Base-by-base conservation (phyloP, 2,888 invertebrate species). In the Amphipyra berbera region DNA sequence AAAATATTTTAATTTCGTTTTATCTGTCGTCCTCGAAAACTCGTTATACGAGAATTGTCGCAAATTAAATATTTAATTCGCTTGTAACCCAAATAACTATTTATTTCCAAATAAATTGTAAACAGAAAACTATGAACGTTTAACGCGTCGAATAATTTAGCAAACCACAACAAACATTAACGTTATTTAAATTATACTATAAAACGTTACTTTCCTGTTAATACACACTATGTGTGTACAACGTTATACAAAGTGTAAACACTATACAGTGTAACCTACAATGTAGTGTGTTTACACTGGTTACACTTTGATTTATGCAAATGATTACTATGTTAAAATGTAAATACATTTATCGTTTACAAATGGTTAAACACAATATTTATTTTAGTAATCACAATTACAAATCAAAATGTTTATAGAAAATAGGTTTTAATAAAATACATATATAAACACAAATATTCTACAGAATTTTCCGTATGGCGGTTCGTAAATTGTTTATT, bases 391-490 rank as follows among this genome's bases (percentile, higher is more conserved):
- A 53, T 35, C 49, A 33, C 15, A 40, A n/a, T 9, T 54, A 9
- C 7, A 13, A 56, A 60, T 52, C 55, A 53, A 69, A 69, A 60
- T 56, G 42, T 48, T 10, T 0, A 27, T 7, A 48, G 64, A 42
- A 59, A 27, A 54, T 7, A 65, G 45, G 53, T 59, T 58, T 61
- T 60, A 35, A 14, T 38, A 57, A 13, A 66, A 70, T 66, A 71
- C 59, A 60, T 30, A 69, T 41, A 61, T 54, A 70, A 7, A 70
- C 60, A 68, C 47, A 60, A 27, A 58, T 52, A 55, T 42, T 52
- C 65, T 69, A 69, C 60, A 69, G 21, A 61, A 61, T 67, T 67
- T 72, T 86, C 88, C 90, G 91, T 92, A 90, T 90, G 92, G 90
- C 87, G 85, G 89, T 78, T 72, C 6, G 7, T 10, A 53, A 53